Evolutionary conservation across 2,888 invertebrate genomes (phyloP).

Genomic region (Amphipoea lucens): DNA sequence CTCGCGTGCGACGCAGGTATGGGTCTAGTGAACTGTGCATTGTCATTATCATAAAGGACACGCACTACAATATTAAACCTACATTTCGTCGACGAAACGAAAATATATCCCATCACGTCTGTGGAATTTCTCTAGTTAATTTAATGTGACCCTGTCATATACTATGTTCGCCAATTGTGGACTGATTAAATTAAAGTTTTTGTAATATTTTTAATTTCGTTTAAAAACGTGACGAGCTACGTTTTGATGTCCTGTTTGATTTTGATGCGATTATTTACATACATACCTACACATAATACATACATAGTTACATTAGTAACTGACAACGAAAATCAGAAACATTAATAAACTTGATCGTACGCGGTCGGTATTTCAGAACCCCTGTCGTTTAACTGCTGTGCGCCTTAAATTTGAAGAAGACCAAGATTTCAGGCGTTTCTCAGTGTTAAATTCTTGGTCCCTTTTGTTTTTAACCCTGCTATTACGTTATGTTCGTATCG

Average conservation of each 20-base stretch:
- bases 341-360: not conserved
- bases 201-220: not conserved
- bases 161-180: too few relatives aligned
- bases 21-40: conserved; percentile 17
- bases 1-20: conserved; percentile 94
- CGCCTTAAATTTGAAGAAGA: not conserved
- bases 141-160: not conserved
- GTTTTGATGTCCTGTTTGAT: not conserved
- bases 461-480: not conserved
- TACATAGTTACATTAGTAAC: too few relatives aligned
- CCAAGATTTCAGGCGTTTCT: not conserved
- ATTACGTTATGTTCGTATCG: not conserved
- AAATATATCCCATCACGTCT: not conserved
- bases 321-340: too few relatives aligned
- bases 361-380: not conserved
- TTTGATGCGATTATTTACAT: not conserved
- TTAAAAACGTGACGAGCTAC: not conserved
- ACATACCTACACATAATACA: too few relatives aligned
- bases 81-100: too few relatives aligned
- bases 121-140: not conserved
- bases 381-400: not conserved
- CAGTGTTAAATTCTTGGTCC: not conserved
- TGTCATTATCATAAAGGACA: not conserved
- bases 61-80: too few relatives aligned
- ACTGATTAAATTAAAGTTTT: not conserved